phyloP scores from a whole-genome alignment of 2,797 vertebrate genomes.

The Galagoides demidoff region DNA sequence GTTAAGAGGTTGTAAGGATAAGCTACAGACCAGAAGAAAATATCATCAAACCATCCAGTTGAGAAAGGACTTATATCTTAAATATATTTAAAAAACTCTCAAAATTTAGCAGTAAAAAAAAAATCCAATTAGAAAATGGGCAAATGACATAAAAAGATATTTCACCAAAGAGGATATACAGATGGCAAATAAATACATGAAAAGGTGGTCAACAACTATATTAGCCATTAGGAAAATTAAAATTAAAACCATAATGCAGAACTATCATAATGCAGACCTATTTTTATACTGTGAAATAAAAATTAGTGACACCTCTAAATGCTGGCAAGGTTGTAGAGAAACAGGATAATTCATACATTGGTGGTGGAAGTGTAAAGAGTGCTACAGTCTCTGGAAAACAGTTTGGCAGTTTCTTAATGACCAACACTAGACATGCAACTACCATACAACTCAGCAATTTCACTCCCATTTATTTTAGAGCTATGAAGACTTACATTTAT shows the following conservation, averaged over 20 bases:
- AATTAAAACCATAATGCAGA: background rate
- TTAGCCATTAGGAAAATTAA: conserved; percentile 23
- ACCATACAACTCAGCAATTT: conserved; percentile 6
- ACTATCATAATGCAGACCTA: conserved; percentile 4
- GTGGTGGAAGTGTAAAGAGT: background rate
- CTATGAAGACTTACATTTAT: background rate
- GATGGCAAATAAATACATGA: background rate
- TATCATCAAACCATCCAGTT: conserved; percentile 11
- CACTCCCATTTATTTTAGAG: background rate
- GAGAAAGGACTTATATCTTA: conserved; percentile 13
- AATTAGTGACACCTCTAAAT: background rate
- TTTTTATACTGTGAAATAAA: background rate
- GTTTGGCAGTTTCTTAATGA: conserved; percentile 36
- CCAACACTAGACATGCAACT: background rate
- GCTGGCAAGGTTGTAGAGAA: background rate
- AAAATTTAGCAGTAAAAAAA: conserved; percentile 31
- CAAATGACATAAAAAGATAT: conserved; percentile 15
- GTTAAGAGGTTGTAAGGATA: background rate
- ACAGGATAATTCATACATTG: background rate
- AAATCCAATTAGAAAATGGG: conserved; percentile 8
- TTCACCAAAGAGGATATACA: background rate
- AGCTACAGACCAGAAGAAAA: background rate
- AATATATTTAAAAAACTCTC: conserved; percentile 8
- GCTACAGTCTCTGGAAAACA: background rate
- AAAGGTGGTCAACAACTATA: background rate